Base-by-base conservation (phyloP, 37 sponge, comb jelly and placozoan genomes). In the Beroe ovata region DNA sequence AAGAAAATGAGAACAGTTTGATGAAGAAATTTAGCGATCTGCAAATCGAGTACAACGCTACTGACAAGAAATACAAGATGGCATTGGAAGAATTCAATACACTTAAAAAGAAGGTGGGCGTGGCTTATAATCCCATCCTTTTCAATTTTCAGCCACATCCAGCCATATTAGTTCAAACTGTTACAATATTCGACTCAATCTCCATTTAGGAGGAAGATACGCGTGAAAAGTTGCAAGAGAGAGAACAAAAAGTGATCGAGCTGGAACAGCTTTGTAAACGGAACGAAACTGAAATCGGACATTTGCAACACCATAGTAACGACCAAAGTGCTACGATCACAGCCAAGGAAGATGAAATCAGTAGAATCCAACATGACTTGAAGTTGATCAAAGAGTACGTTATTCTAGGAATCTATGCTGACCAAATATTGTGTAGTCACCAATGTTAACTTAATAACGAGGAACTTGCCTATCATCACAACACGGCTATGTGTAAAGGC, bases 241-340 rank as follows among this genome's bases (percentile, higher is more conserved):
- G 90, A 14, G 93, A 95, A 60, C 93, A 94, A 89, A 92, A 88
- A 77, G 93, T 95, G 91, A 90, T 94, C 19, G 96, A 95, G 77
- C 64, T 95, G 77, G 92, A 93, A 35, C 92, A 77, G 22, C 54
- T 77, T 42, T 77, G 84, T 40, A 39, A 42, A 42, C 54, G 84
- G 3, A 77, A 39, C 54, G 84, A 77, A 8, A 42, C 54, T 6
- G 84, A 77, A 23, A 77, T 42, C 8, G 47, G 28, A 19, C 84
- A 77, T 14, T 54, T 77, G 29, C 26, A 42, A 77, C 84, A 40
- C 22, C 84, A 77, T 16, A 42, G n/a, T 28, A 42, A 42, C 54
- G 84, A 77, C 26, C 54, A 77, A 35, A 77, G 38, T 25, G 28
- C 54, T 40, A 30, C 41, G 25, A 36, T 77, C 3, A 21, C 22